These are phyloP conservation scores for Morpho helenor DNA, from an alignment of 2,888 invertebrate species.

Conservation along the genomic window DNA sequence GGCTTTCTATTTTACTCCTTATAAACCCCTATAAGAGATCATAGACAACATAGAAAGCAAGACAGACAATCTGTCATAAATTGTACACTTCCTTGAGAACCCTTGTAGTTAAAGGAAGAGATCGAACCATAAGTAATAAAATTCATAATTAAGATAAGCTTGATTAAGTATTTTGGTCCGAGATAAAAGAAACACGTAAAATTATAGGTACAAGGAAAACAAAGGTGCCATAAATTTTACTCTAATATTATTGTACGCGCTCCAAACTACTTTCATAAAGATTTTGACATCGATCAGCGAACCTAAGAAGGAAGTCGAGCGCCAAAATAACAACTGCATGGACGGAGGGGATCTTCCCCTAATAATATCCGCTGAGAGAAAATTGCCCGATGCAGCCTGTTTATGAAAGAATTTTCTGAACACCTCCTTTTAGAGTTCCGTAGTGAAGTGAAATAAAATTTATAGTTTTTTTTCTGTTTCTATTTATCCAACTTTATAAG, in stretches of 20 bases:
- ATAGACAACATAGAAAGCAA: too few relatives aligned
- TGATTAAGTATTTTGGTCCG: too few relatives aligned
- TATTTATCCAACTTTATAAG: background rate
- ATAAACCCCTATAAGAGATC: too few relatives aligned
- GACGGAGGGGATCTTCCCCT: slow-evolving; percentile 50
- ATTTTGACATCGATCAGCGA: slow-evolving; percentile 25
- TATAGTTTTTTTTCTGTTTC: background rate
- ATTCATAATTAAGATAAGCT: too few relatives aligned
- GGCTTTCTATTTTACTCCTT: too few relatives aligned
- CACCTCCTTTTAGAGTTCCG: slow-evolving; percentile 11
- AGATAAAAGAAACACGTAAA: too few relatives aligned
- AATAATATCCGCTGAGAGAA: slow-evolving; percentile 50
- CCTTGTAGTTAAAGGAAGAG: too few relatives aligned
- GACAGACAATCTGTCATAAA: too few relatives aligned
- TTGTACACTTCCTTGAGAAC: too few relatives aligned
- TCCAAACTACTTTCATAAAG: slow-evolving; percentile 10
- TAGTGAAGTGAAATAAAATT: background rate
- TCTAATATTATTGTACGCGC: background rate
- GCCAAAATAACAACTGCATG: slow-evolving; percentile 61
- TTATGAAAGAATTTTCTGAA: slow-evolving; percentile 23
- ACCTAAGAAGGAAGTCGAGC: slow-evolving; percentile 46
- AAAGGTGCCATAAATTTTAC: background rate
- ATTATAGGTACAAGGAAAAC: background rate
- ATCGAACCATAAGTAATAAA: too few relatives aligned
- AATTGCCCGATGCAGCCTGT: slow-evolving; percentile 48